Evolutionary conservation across 2,888 invertebrate species (phyloP), one percentile per base, ranked within the genome.

Genomic region (Callinectes sapidus): DNA sequence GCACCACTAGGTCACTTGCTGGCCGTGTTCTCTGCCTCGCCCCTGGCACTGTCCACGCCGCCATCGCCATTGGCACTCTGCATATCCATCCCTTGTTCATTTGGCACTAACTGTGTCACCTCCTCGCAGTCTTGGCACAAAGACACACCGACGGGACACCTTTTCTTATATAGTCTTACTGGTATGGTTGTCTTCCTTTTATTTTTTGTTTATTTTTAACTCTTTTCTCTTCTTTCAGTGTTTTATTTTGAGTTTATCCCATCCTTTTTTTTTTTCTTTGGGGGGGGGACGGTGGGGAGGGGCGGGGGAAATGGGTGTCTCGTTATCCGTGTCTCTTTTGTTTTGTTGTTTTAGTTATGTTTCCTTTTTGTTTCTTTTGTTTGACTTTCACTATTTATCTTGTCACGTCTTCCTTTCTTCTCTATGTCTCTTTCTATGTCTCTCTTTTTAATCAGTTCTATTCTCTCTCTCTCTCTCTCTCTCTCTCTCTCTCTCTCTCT

Each of bases 1-100:
- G 23, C 35, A 81, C 35, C 16, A 16, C 81, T 35, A 32, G 35
- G 13, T 71, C 71, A 71, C 28, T 10, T 28, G 28, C 71, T 71
- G 2, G 23, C 28, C 32, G 28, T 16, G 35, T 8, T 81, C 81
- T n/a, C 81, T 16, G 13, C 35, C 35, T 81, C 81, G 71, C 5
- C 81, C 16, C 81, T 81, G 81, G 81, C 81, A 81, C 81, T 81
- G 81, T 81, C 81, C 81, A 81, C 81, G 10, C 16, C 81, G n/a
- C 81, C 77, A 1, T 32, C 81, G 13, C 81, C 35, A 16, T 81
- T 35, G 81, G 81, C 81, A 71, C 71, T 71, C 71, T 28, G 18
- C 71, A 13, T 10, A n/a, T 71, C 71, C 71, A 71, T 28, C 71
- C 28, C 71, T n/a, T 28, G 32, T 35, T 2, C 32, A 14, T 35